A percentile compares a stretch with the other conserved stretches of the same genome.
Conservation (phyloP, 1,140 invertebrate species). For the Drosophila orena region DNA sequence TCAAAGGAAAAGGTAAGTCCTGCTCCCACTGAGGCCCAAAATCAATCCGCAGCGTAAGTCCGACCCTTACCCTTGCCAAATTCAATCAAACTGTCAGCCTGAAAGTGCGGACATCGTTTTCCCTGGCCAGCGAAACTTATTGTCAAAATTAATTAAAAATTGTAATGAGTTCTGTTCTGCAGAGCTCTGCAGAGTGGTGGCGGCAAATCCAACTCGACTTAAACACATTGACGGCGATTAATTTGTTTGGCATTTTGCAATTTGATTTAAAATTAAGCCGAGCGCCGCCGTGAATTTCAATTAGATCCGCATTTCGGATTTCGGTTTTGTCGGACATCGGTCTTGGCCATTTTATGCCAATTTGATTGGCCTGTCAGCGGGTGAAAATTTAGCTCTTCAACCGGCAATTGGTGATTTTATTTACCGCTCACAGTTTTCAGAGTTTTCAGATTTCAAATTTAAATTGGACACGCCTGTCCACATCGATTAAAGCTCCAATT, state of each 20-base stretch:
- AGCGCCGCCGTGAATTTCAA: slow-evolving; percentile 71
- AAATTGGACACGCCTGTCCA: slow-evolving; percentile 35
- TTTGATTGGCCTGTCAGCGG: slow-evolving; percentile 73
- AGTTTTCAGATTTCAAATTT: slow-evolving; percentile 9
- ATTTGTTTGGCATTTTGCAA: slow-evolving; percentile 71
- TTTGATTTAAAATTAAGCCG: slow-evolving; percentile 73
- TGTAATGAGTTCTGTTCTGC: slow-evolving; percentile 64
- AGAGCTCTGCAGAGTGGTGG: too few species aligned
- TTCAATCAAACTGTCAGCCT: slow-evolving; percentile 74
- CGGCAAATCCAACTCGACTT: slow-evolving; percentile 46
- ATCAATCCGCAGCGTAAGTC: slow-evolving; percentile 9
- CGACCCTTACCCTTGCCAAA: slow-evolving; percentile 28
- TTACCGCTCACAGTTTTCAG: slow-evolving; percentile 21
- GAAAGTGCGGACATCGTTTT: slow-evolving; percentile 1
- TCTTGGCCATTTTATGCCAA: slow-evolving; percentile 65
- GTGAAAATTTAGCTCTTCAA: slow-evolving; percentile 30
- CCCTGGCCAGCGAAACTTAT: slow-evolving; percentile 55
- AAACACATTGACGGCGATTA: slow-evolving; percentile 68
- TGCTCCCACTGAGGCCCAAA: slow-evolving; percentile 21
- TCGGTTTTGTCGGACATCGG: slow-evolving; percentile 19
- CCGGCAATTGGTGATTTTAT: slow-evolving; percentile 51
- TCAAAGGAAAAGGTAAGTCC: slow-evolving; percentile 49
- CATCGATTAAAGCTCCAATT: slow-evolving; percentile 45
- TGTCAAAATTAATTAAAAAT: slow-evolving; percentile 83
- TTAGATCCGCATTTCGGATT: slow-evolving; percentile 49